Evolutionary conservation across 1,140 invertebrate species (phyloP), one percentile per base, ranked within the genome.

Genomic region (Penaeus chinensis): DNA sequence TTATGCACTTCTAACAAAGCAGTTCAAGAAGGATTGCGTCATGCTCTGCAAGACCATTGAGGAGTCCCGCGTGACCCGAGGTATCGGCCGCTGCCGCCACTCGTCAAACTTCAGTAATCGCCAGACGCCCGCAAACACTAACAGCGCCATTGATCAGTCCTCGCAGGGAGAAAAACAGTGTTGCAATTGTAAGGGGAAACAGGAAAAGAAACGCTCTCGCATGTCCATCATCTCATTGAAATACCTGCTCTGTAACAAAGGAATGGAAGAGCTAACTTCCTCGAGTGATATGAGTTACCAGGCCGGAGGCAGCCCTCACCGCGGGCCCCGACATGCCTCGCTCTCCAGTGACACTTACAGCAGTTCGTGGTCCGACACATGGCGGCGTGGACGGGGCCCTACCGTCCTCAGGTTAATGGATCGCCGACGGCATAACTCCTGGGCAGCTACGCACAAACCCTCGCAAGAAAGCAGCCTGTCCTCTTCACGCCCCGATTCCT

Each of bases 11-110:
- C 94, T 99, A 84, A 99, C 98, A 0, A 99, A 99, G 92, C 98
- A 99, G 91, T 99, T 99, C 92, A 99, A 99, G 92, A 98, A 98
- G 92, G 98, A 99, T 91, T 99, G 98, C 92, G 96, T 98, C 0
- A 94, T 98, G 89, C 96, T 99, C 77, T 99, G 98, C 88, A 93
- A 92, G 89, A 96, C 97, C 16, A 98, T 98, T 90, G 97, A 98
- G 92, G 97, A 98, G 91, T 97, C 96, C 0, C 93, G 97, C 47
- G 97, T 98, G 0, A 97, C 96, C 0, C 93, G 96, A 20, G 96
- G 96, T 19, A 97, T 97, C 86, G 96, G 96, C 0, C 93, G 96
- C 76, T 97, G 96, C 91, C 92, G 96, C 61, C 96, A 97, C 92
- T 96, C 96, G 88, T 96, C 96, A 42, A 97, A 97, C 92, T 97